phyloP scores from a whole-genome alignment of 2,113 vertebrate genomes.

The Anoplopoma fimbria region DNA sequence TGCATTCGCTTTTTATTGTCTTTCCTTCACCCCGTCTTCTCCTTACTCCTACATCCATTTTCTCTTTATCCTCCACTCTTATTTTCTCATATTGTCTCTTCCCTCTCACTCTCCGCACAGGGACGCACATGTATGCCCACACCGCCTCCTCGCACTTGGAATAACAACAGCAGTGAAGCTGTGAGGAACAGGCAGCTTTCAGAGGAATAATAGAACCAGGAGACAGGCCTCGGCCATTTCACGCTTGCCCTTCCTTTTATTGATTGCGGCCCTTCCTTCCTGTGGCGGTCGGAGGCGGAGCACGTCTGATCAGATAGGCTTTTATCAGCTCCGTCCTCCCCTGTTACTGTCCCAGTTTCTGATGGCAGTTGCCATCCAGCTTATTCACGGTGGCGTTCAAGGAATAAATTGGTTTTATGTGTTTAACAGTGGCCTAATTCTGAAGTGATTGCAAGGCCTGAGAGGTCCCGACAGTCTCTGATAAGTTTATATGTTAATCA shows the following conservation, averaged over 20 bases:
- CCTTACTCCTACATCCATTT: not conserved
- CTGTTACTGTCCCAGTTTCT: slow-evolving; percentile 41
- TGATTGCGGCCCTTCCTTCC: slow-evolving; percentile 48
- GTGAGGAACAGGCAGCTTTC: slow-evolving; percentile 9
- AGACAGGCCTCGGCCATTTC: slow-evolving; percentile 36
- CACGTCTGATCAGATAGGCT: slow-evolving; percentile 47
- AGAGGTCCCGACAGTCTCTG: not conserved
- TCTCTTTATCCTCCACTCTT: not conserved
- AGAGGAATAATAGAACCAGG: slow-evolving; percentile 38
- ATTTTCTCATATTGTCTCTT: not conserved
- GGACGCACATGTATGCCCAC: slow-evolving; percentile 14
- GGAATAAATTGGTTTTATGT: slow-evolving; percentile 7
- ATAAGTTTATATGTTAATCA: not conserved
- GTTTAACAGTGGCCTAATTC: slow-evolving; percentile 19
- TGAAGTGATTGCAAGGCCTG: not conserved
- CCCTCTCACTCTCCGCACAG: not conserved
- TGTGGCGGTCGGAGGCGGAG: slow-evolving; percentile 25
- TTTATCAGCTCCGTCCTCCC: slow-evolving; percentile 49
- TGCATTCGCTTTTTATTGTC: not conserved
- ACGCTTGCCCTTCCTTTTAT: slow-evolving; percentile 61
- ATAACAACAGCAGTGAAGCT: slow-evolving; percentile 21
- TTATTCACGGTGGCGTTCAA: slow-evolving; percentile 8
- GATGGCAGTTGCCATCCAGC: not conserved
- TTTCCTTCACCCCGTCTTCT: not conserved
- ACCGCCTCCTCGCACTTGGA: not conserved